Base-by-base conservation (phyloP, 2,888 invertebrate genomes). In the Apotomis turbidana region DNA sequence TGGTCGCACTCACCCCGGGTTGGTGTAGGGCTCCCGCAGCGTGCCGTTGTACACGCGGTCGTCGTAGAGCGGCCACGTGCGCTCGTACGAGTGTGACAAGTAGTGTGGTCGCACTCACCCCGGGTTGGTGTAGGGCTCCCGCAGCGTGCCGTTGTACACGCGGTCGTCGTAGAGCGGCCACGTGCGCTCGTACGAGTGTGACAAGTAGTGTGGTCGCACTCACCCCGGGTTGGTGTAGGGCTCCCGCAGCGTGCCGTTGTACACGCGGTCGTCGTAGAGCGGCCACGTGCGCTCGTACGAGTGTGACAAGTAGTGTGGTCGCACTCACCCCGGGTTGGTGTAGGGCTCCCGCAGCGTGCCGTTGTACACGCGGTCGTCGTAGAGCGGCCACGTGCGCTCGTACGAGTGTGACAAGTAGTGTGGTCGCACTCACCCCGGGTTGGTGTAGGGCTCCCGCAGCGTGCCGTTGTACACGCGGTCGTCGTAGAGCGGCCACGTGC, bases 21-120 rank as follows among this genome's bases (percentile, higher is more conserved):
- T 94, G 8, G 83, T 85, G 77, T 95, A 95, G 0, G 95, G 95
- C 5, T 88, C 81, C 0, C 83, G 78, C 0, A 74, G 10, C 0
- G 94, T 94, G 27, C 95, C 96, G 87, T 96, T 96, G 82, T 94
- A 95, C 0, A 95, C 96, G 81, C 94, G 94, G 79, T 96, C 95
- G 88, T 99, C 95, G 90, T 97, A 99, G 74, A 99, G 95, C 3
- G 99, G 99, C 97, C 97, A 99, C 71, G 98, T 93, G 69, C 99
- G 94, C 90, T 99, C 99, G 87, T 99, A 99, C 52, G 97, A 97
- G 91, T 99, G 99, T n/a, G n/a, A n/a, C n/a, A n/a, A n/a, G n/a
- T n/a, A n/a, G n/a, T n/a, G n/a, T n/a, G n/a, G n/a, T n/a, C 9
- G 10, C 0, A 49, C 87, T 87, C n/a, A 93, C 94, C 87, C 78